Percentiles rank a stretch among this genome's conserved stretches.
These are phyloP conservation scores for Pomatorhinus ruficollis DNA, from an alignment of 2,113 vertebrate genomes.

Conservation along the genomic window DNA sequence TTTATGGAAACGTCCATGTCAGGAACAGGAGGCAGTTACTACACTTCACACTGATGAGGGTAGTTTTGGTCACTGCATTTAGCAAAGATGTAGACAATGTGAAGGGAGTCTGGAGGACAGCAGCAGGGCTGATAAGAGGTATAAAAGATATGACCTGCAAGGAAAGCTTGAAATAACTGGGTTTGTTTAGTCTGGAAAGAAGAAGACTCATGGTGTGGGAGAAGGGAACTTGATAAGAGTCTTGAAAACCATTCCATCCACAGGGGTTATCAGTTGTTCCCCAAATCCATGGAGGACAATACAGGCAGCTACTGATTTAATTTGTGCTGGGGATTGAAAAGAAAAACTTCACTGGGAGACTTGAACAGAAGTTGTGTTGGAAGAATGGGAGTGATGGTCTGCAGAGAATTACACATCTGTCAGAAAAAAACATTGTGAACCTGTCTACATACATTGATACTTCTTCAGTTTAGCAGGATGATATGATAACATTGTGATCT, in stretches of 20 bases:
- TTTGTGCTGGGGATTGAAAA: neutral
- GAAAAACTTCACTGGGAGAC: neutral
- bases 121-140: conserved; percentile 28
- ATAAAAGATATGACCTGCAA: neutral
- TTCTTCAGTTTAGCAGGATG: neutral
- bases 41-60: neutral
- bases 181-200: conserved; percentile 54
- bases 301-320: neutral
- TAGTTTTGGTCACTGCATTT: neutral
- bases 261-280: neutral
- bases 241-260: neutral
- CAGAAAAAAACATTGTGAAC: neutral
- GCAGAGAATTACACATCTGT: neutral
- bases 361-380: neutral
- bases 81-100: neutral
- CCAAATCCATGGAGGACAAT: neutral
- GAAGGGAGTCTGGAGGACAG: neutral
- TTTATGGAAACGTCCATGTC: neutral
- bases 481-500: neutral
- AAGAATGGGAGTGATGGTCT: neutral
- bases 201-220: neutral
- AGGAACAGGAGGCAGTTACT: neutral
- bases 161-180: conserved; percentile 2
- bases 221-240: neutral
- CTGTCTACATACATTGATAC: neutral